phyloP scores from a whole-genome alignment of 2,888 invertebrate genomes.

The Hirtodrosophila alboralis region DNA sequence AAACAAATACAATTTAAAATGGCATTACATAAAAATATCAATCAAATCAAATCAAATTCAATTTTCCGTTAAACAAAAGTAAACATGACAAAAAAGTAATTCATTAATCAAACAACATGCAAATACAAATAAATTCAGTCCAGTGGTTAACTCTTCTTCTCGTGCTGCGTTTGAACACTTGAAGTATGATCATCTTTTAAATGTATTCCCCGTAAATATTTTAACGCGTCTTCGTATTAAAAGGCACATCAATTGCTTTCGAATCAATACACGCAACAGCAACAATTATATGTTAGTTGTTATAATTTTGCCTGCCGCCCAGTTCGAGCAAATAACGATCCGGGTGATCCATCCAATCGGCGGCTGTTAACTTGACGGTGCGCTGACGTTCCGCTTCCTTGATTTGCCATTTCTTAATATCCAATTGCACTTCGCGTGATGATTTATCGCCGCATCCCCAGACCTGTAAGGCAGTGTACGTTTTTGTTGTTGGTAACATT shows the following conservation, averaged over 20 bases:
- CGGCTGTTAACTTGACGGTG: slow-evolving; percentile 93
- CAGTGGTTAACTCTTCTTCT: slow-evolving; percentile 50
- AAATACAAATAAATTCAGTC: slow-evolving; percentile 70
- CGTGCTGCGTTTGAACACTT: slow-evolving; percentile 50
- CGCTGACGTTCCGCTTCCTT: slow-evolving; percentile 94
- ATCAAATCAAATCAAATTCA: slow-evolving; percentile 52
- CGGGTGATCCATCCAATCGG: slow-evolving; percentile 98
- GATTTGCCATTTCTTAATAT: slow-evolving; percentile 95
- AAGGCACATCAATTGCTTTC: slow-evolving; percentile 59
- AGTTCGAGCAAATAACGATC: slow-evolving; percentile 95
- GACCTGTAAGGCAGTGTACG: slow-evolving; percentile 85
- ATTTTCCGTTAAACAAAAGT: slow-evolving; percentile 26
- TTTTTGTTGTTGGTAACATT: slow-evolving; percentile 70
- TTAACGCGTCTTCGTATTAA: slow-evolving; percentile 29
- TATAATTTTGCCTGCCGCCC: slow-evolving; percentile 93
- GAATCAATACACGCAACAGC: slow-evolving; percentile 42
- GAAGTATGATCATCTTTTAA: slow-evolving; percentile 20
- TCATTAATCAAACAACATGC: slow-evolving; percentile 55
- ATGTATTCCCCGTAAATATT: slow-evolving; percentile 47
- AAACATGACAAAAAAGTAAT: slow-evolving; percentile 44
- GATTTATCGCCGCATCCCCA: slow-evolving; percentile 95
- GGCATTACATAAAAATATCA: slow-evolving; percentile 52
- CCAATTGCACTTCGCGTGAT: slow-evolving; percentile 91
- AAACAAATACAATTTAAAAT: slow-evolving; percentile 52
- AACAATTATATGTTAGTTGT: slow-evolving; percentile 84